A percentile compares a stretch with the other conserved stretches of the same genome.
Evolutionary conservation across 2,888 invertebrate species (phyloP).

Genomic region (Pyrocoelia pectoralis): DNA sequence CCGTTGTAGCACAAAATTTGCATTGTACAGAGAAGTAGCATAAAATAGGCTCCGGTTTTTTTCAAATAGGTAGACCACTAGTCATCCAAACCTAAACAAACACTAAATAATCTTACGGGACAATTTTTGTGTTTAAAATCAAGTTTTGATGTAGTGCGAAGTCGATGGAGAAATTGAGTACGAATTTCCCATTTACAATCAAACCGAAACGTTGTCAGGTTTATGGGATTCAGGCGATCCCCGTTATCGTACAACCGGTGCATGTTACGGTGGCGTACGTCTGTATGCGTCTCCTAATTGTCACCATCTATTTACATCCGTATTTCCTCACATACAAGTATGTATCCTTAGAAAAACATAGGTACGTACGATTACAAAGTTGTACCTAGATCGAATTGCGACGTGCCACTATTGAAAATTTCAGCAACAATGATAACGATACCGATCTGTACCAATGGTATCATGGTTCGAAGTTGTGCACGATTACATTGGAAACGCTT

Average conservation of each 20-base stretch:
- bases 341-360: too few species aligned
- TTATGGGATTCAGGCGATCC: conserved; percentile 70
- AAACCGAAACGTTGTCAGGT: conserved; percentile 71
- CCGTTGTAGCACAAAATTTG: too few species aligned
- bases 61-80: too few species aligned
- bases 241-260: conserved; percentile 58
- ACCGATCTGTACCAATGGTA: conserved; percentile 78
- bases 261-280: conserved; percentile 71
- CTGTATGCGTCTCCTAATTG: conserved; percentile 65
- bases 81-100: too few species aligned
- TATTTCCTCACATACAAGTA: conserved; percentile 75
- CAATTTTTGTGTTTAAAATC: too few species aligned
- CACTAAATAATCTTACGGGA: too few species aligned
- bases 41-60: too few species aligned
- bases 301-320: conserved; percentile 68
- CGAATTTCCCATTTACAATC: conserved; percentile 77
- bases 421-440: conserved; percentile 62
- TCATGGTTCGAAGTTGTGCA: conserved; percentile 74
- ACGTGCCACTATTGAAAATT: conserved; percentile 48
- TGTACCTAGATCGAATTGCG: conserved; percentile 51
- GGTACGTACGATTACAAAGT: too few species aligned
- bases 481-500: conserved; percentile 72
- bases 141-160: conserved; percentile 63
- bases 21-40: too few species aligned
- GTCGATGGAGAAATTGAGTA: conserved; percentile 76